Base-by-base conservation (phyloP, 2,888 invertebrate species). In the Epinotia bilunana region DNA sequence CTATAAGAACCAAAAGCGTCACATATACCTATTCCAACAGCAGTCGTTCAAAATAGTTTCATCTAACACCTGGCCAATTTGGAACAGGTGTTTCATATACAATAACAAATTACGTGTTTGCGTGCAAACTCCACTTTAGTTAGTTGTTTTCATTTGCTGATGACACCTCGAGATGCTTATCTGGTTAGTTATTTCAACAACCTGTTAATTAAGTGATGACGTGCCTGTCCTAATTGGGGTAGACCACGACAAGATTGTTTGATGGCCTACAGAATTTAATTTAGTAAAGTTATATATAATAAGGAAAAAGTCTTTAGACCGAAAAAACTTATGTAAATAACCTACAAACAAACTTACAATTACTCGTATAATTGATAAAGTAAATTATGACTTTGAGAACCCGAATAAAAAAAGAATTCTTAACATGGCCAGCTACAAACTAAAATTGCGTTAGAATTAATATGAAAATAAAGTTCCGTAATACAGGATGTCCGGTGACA, bases 101-200 rank as follows among this genome's bases (percentile, higher is more conserved):
- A 58, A 58, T 39, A 75, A 65, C 60, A 75, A 75, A 75, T 67
- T 53, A 67, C 71, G 18, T 0, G 64, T 61, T 75, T 61, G 75
- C 75, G 75, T 75, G 75, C 57, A 4, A 20, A 16, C 28, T 39
- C 58, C 46, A 13, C 39, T 49, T 9, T 61, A 20, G 55, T 49
- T 71, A 65, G 58, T 71, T 57, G 63, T 65, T 71, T 71, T 71
- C 65, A 71, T 71, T 75, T 62, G 67, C 55, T 75, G 75, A 75
- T 75, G 75, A 75, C 75, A 75, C 72, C 71, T 75, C 39, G 46
- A 72, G 75, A 75, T 75, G 65, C 13, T 71, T 75, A 75, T 75
- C 75, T 62, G 39, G 70, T 71, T 70, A 58, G 74, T 65, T 74
- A 70, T 61, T 72, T 75, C 55, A 67, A 72, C 74, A 62, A 62